Evolutionary conservation across 2,797 vertebrate species (phyloP), one percentile per base, ranked within the genome.

Genomic region (Pseudotriccus pelzelni): DNA sequence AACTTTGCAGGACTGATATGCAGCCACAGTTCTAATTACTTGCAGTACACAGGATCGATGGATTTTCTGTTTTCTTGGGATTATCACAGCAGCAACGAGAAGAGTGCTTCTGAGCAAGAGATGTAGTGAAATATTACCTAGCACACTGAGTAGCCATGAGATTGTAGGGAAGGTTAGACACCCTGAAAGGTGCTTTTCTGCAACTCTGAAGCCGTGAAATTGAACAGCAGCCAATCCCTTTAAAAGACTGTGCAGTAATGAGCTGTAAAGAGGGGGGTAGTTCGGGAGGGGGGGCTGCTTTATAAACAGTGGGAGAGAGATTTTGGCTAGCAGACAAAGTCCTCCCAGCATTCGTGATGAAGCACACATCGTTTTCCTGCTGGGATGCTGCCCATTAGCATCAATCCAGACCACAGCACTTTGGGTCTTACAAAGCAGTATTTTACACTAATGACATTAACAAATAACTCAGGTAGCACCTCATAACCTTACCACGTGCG

Each of bases 301-400:
- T 81, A 55, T 66, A 72, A 95, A 95, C 89, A 93, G 85, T 72
- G 46, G 79, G 93, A 87, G 89, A 78, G 68, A 87, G 69, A 50
- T 80, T 92, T 43, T 96, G 93, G 92, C 90, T 80, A 37, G 58
- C 58, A 90, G 82, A 89, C 84, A 80, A 89, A 58, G 58, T 90
- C 72, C 58, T 95, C 94, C 86, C 50, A 89, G 81, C 81, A 69
- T 59, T 62, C 6, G 1, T 60, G 95, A 95, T 94, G 76, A 88
- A 91, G 85, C 50, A 76, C 32, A 5, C n/a, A 36, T 90, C 16
- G 0, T 84, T 84, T 79, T 91, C 94, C 87, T 87, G 66, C 93
- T 93, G 91, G 77, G 89, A 55, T 90, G 79, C 58, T 93, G 94
- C 74, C 91, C 70, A 41, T 93, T 93, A 94, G 41, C 77, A 92